phyloP scores from a whole-genome alignment of 2,797 vertebrate species.

The Centropyge bicolor region DNA sequence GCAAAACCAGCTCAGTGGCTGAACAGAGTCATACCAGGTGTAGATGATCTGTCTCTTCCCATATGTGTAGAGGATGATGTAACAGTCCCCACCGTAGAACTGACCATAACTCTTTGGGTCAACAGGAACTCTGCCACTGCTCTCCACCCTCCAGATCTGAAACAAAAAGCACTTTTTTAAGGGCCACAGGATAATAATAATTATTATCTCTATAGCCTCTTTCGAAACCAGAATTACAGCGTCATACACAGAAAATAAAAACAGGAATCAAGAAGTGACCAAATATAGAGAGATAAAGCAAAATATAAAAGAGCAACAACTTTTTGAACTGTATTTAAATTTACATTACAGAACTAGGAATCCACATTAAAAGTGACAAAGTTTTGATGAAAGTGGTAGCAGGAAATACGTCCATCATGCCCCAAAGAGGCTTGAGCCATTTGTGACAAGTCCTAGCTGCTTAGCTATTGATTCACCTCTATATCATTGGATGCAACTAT shows the following conservation, averaged over 20 bases:
- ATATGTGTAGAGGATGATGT: constrained; percentile 94
- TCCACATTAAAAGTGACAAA: not conserved
- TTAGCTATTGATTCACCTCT: not conserved
- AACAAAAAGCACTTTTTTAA: not conserved
- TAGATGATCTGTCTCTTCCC: constrained; percentile 77
- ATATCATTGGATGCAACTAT: not conserved
- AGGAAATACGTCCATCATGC: not conserved
- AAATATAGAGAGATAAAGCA: too few species aligned
- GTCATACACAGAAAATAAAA: too few species aligned
- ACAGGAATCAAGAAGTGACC: too few species aligned
- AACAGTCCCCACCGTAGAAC: constrained; percentile 94
- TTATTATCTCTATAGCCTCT: too few species aligned
- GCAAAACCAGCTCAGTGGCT: not conserved
- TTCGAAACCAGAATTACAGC: too few species aligned
- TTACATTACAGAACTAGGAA: not conserved
- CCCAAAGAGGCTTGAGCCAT: not conserved
- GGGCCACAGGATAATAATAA: not conserved
- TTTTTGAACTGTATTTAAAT: too few species aligned
- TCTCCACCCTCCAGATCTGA: constrained; percentile 95
- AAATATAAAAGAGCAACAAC: too few species aligned
- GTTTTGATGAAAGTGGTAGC: not conserved
- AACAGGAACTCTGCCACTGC: constrained; percentile 84
- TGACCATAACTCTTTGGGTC: constrained; percentile 85
- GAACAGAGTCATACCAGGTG: constrained; percentile 73
- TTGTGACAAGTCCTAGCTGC: not conserved